phyloP scores from a whole-genome alignment of 1,140 invertebrate species.

The Procambarus clarkii region DNA sequence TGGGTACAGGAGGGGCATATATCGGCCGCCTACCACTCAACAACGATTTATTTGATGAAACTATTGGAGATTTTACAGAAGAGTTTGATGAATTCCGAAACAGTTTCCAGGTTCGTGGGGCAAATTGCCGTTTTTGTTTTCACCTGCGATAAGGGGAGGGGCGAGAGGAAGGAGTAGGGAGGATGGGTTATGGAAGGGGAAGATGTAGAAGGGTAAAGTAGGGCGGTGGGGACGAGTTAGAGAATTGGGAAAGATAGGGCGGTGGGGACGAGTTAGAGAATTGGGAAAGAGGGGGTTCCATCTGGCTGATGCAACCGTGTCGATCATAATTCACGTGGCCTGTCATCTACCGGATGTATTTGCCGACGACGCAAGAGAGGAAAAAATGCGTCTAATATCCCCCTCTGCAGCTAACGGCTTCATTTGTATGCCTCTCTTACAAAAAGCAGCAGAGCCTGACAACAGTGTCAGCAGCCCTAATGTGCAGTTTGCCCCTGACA shows the following conservation, averaged over 20 bases:
- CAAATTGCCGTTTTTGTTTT: constrained; percentile 4
- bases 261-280: no score
- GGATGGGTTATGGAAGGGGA: neutral
- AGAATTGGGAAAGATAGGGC: no score
- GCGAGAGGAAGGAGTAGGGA: neutral
- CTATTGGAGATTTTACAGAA: neutral
- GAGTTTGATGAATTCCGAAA: constrained; percentile 7
- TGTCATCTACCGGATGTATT: neutral
- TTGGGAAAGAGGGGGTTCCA: neutral
- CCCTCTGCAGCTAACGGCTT: no score
- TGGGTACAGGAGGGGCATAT: neutral
- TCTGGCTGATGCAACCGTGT: neutral
- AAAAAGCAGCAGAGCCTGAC: no score
- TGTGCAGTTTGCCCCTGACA: no score
- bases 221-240: no score
- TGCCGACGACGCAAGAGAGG: no score
- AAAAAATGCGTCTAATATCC: no score
- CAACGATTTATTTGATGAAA: neutral
- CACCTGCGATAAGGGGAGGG: neutral
- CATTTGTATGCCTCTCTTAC: no score
- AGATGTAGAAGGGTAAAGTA: neutral
- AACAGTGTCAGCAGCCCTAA: no score
- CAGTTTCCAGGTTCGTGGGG: neutral
- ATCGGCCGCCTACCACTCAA: neutral
- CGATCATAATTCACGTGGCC: neutral